Evolutionary conservation across 2,797 vertebrate genomes (phyloP), one percentile per base, ranked within the genome.

Genomic region (Neosalanx taihuensis): DNA sequence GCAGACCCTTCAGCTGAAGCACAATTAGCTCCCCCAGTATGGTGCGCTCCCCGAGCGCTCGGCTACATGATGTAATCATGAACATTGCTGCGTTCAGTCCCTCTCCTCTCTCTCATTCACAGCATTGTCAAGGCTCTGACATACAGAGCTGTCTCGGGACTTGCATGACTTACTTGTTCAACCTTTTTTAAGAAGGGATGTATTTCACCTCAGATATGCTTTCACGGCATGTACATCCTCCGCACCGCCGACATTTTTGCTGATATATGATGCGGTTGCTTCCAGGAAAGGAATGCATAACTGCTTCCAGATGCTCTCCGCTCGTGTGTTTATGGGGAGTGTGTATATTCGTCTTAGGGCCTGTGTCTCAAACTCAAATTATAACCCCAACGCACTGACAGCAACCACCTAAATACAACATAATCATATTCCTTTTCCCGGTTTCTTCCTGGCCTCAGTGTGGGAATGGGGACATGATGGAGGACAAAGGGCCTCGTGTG

Each of bases 401-500:
- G 20, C 29, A 60, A 60, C n/a, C 15, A 37, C 35, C 41, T 46
- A 46, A 46, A 46, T 46, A 13, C 10, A 46, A 46, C 10, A 46
- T 13, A 9, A 6, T 23, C 5, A 13, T 23, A 58, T 23, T 58
- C 23, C 12, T 18, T 5, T 26, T 53, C 33, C n/a, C 46, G 37
- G 33, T 17, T 56, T 53, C 46, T 67, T 53, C 69, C 13, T 83
- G 76, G 78, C 84, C 71, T 60, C 76, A 88, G 30, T 86, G 91
- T 89, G 94, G 94, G 92, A 89, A 96, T 96, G 94, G 94, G 94
- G 95, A 94, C 87, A 98, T 97, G 95, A 95, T 96, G 94, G 98
- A 99, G 93, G 97, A 99, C 92, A 99, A 97, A 92, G 95, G 96
- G 64, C 96, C 94, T 80, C 97, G 96, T 88, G 97, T 99, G 83